Base-by-base conservation (phyloP, 1,140 invertebrate species). In the Teleogryllus occipitalis region DNA sequence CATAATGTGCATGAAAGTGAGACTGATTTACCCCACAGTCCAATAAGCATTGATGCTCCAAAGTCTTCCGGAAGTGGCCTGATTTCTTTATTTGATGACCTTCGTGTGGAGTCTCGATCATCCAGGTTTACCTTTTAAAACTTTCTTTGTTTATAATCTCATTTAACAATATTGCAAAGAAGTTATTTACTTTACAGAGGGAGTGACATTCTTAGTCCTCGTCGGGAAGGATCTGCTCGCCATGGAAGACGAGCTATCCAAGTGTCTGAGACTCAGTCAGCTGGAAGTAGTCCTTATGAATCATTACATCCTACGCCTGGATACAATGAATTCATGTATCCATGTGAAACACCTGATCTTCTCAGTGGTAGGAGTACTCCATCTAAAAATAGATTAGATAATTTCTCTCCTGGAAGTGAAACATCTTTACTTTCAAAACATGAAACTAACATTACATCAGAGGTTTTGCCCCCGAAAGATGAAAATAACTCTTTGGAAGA, bases 161-260 rank as follows among this genome's bases (percentile, higher is more conserved):
- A 49, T 49, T 22, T 18, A n/a, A n/a, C 21, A 6, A 48, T 22
- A 18, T 78, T 18, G 22, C 47, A 27, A 14, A 74, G 22, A 14
- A 74, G 22, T 22, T 78, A n/a, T 15, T 18, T 78, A 18, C 12
- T 54, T 54, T 54, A 47, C 22, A 78, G 78, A 49, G 78, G 65
- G 46, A 49, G 54, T 21, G 78, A 78, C 7, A 15, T 73, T 22
- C 6, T 77, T 3, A 21, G n/a, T n/a, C 21, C 48, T 21, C 76
- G 21, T 22, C 78, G 79, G n/a, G 47, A 77, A 21, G 39, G 76
- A n/a, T 80, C 79, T 39, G 79, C 75, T 48, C 39, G 65, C 12
- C 79, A 80, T 77, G 79, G 79, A 22, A 76, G 79, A 75, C 21
- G 79, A 54, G 75, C 79, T 27, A 75, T 48, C 18, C 49, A 46